Evolutionary conservation across 2,797 vertebrate genomes (phyloP).

Genomic region (Pyrrhura leucotis): DNA sequence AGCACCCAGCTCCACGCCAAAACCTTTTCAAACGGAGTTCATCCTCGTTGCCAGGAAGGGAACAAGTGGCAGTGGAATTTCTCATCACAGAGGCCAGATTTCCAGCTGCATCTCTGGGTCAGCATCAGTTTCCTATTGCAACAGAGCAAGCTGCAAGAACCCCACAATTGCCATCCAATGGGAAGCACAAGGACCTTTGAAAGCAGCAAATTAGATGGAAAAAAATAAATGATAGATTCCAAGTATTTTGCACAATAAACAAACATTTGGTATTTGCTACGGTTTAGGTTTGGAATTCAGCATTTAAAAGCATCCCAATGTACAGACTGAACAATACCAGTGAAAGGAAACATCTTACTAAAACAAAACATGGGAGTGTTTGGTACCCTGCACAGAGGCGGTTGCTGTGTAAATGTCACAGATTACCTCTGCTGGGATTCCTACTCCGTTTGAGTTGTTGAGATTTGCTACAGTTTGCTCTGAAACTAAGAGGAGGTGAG

Average conservation of each 20-base stretch:
- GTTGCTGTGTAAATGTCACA: neutral
- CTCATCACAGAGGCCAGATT: neutral
- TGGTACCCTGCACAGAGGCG: neutral
- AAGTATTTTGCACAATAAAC: neutral
- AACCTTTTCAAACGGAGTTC: neutral
- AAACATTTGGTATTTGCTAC: neutral
- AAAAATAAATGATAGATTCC: fast-evolving
- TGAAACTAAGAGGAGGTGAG: neutral
- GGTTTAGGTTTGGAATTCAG: neutral
- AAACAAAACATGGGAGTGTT: neutral
- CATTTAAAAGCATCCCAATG: neutral
- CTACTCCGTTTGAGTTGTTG: neutral
- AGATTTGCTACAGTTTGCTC: neutral
- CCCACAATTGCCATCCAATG: fast-evolving
- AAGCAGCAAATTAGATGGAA: neutral
- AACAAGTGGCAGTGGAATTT: neutral
- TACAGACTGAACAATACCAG: neutral
- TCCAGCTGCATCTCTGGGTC: neutral
- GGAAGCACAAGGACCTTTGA: neutral
- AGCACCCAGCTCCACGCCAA: neutral
- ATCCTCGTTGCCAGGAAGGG: neutral
- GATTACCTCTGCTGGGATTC: neutral
- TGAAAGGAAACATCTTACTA: neutral
- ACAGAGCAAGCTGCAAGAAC: too few species aligned
- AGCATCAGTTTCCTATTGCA: neutral